Percentiles rank a stretch among this genome's conserved stretches.
Evolutionary conservation across 2,888 invertebrate species (phyloP).

Genomic region (Ormyrus thymus): DNA sequence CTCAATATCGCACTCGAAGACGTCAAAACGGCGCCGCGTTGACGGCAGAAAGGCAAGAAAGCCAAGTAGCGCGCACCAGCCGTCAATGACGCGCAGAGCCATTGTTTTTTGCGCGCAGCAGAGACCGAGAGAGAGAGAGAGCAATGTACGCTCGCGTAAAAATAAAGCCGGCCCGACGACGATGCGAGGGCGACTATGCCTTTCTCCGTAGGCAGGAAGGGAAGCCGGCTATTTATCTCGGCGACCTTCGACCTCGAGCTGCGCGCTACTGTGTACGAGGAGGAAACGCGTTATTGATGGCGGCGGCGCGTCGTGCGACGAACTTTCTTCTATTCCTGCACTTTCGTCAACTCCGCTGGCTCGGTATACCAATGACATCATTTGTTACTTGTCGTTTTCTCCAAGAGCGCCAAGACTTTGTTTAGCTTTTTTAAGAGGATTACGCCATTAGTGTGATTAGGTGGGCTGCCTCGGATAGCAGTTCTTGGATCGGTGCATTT

Average conservation of each 20-base stretch:
- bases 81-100: background rate
- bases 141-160: constrained; percentile 30
- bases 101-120: constrained; percentile 7
- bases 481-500: constrained; percentile 4
- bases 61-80: too few species aligned
- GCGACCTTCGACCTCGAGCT: constrained; percentile 33
- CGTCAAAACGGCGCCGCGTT: constrained; percentile 30
- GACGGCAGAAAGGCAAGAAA: constrained; percentile 5
- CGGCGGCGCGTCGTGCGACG: constrained; percentile 1
- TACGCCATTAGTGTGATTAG: too few species aligned
- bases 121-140: background rate
- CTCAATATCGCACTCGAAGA: constrained; percentile 23
- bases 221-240: constrained; percentile 38
- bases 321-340: constrained; percentile 17
- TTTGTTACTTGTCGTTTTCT: too few species aligned
- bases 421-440: too few species aligned
- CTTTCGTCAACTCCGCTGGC: background rate
- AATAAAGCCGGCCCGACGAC: constrained; percentile 10
- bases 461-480: background rate
- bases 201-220: background rate
- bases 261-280: background rate
- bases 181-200: background rate
- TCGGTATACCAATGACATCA: too few species aligned
- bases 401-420: too few species aligned
- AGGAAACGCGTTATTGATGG: constrained; percentile 29